Base-by-base conservation (phyloP, 2,797 vertebrate genomes). In the Etheostoma perlongum region DNA sequence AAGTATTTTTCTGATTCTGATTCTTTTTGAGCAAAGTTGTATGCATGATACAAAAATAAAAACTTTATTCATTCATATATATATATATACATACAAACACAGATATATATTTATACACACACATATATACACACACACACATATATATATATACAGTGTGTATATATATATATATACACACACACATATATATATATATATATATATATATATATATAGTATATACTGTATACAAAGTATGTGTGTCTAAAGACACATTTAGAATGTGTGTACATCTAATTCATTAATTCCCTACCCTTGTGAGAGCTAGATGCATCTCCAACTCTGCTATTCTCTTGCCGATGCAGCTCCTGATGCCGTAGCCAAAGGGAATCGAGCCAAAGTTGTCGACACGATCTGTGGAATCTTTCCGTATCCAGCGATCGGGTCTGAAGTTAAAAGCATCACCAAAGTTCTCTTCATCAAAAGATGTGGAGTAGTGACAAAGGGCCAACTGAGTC, bases 401-500 rank as follows among this genome's bases (percentile, higher is more conserved):
- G 74, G 90, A 71, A 54, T 95, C 96, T 87, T 95, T 96, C 40
- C 96, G 91, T 75, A 98, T 89, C 98, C 97, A 99, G 71, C 96
- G 97, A n/a, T 96, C 94, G 0, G 97, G 97, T 52, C 81, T 89
- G 90, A 98, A 97, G 12, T 96, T 94, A 18, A 82, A 87, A 0
- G 97, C 92, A 30, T 82, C 77, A 0, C 91, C 79, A 76, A 98
- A 98, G 83, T 92, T 95, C 44, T 96, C 95, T 23, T 96, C 95
- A 0, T 96, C 95, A 76, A 96, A 88, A 5, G 97, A 97, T 25
- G 97, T 98, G 53, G 96, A 90, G 72, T 96, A 98, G 92, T 98
- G 97, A 90, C 97, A 99, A 63, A 98, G 94, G 30, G 97, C 97
- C 93, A 98, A 79, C 91, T 98, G 97, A 0, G 97, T 99, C 97